Conservation (phyloP, 1,140 invertebrate genomes). For the Dufourea novaeangliae region DNA sequence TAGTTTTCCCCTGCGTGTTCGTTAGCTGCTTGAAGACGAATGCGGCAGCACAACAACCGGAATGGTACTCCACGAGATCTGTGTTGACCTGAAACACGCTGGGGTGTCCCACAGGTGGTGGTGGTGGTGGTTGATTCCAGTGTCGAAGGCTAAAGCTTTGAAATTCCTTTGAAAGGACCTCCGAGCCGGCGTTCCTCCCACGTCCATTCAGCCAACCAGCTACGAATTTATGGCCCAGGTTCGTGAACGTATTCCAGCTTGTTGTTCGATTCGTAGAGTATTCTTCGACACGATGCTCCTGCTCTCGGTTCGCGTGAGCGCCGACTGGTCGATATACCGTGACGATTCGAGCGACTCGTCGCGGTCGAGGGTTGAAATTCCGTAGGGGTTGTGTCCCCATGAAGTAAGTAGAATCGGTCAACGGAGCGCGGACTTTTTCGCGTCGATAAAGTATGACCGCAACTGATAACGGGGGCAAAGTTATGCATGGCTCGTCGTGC, state of each 20-base stretch:
- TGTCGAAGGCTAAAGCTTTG: not conserved
- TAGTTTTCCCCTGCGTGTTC: not conserved
- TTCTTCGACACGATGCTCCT: conserved; percentile 63
- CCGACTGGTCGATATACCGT: conserved; percentile 77
- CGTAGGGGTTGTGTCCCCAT: conserved; percentile 37
- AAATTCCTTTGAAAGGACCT: not conserved
- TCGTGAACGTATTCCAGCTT: conserved; percentile 4
- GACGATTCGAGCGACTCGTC: conserved; percentile 74
- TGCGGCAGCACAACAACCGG: conserved; percentile 18
- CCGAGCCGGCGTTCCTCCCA: conserved; percentile 7
- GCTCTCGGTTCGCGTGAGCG: conserved; percentile 72
- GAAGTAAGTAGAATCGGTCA: conserved; percentile 35
- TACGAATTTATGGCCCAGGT: not conserved
- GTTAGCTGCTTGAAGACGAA: not conserved
- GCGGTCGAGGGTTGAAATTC: conserved; percentile 61
- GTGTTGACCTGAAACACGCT: conserved; percentile 46
- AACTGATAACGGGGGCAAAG: conserved; percentile 37
- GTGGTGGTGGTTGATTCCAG: conserved; percentile 19
- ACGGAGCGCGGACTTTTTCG: conserved; percentile 18
- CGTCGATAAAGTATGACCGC: conserved; percentile 53
- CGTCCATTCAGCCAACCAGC: not conserved
- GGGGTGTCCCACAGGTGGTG: conserved; percentile 66
- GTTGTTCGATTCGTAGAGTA: conserved; percentile 52
- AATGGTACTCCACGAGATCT: conserved; percentile 37
- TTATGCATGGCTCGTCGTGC: not conserved